phyloP scores from a whole-genome alignment of 2,113 vertebrate genomes.

The Progne subis region DNA sequence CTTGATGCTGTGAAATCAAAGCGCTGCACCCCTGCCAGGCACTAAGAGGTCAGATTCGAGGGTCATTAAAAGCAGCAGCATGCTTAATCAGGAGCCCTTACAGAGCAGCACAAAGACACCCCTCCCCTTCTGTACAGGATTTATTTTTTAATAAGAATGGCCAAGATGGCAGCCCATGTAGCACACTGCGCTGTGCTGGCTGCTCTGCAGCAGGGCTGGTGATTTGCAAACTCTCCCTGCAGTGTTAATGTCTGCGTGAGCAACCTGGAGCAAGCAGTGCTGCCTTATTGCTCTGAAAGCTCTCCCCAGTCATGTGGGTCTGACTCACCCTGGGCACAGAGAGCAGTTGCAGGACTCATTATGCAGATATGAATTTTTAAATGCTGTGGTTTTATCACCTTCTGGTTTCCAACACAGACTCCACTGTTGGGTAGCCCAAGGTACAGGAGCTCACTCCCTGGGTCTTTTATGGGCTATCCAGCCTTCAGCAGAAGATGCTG shows the following conservation, averaged over 20 bases:
- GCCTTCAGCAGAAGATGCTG: background rate
- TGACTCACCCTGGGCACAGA: background rate
- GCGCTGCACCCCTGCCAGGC: background rate
- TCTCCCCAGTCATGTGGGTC: background rate
- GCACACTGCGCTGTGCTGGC: background rate
- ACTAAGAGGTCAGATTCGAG: background rate
- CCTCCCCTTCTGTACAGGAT: background rate
- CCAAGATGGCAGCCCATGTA: background rate
- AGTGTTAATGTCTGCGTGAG: background rate
- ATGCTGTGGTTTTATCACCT: background rate
- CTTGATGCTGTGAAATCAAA: background rate
- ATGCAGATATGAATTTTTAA: conserved; percentile 26
- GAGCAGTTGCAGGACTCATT: background rate
- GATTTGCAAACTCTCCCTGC: background rate
- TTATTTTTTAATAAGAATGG: conserved; percentile 7
- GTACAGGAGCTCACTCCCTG: background rate
- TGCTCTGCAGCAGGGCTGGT: background rate
- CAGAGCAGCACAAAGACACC: background rate
- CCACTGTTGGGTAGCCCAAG: background rate
- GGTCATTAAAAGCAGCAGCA: background rate
- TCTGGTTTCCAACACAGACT: background rate
- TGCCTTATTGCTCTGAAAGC: background rate
- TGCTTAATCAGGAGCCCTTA: background rate
- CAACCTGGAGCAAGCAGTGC: background rate
- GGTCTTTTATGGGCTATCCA: background rate